Base-by-base conservation (phyloP, 2,113 vertebrate species). In the Burhinus oedicnemus region DNA sequence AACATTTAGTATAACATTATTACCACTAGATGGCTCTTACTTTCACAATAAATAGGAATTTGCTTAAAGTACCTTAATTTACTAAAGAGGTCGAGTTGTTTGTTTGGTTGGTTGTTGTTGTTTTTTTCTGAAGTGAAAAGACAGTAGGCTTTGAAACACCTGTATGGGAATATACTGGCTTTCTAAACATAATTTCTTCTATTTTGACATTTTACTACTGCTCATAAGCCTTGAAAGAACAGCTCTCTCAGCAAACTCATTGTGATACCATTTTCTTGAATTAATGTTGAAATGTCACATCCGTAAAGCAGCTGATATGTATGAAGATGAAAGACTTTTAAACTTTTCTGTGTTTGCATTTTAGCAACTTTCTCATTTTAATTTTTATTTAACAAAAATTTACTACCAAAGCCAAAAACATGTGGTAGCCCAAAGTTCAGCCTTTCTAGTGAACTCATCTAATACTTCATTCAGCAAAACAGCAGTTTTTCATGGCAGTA, bases 11-110 rank as follows among this genome's bases (percentile, higher is more conserved):
- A 11, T 22, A 62, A 29, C 6, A 7, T 29, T 54, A 5, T 36
- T 71, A 27, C 71, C 97, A 68, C 98, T 97, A 98, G 98, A 83
- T 98, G 98, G 96, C 97, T 96, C 96, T 62, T 93, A 57, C 51
- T n/a, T 84, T 97, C 95, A 91, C 70, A 62, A 23, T 38, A 81
- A 80, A 34, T 45, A 36, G 15, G 42, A 51, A 32, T 89, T 92
- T 60, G 17, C 11, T 83, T 55, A 3, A 30, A 32, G 70, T 60
- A 16, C 15, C 12, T 64, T 54, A 54, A 62, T 87, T 76, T 76
- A n/a, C 32, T 47, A 5, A 68, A 17, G 15, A 42, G 14, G 1
- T 36, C 81, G 55, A 36, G 11, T 1, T 1, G 4, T 38, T 30
- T 44, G 64, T 21, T 49, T 45, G 26, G 17, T 22, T 30, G 4